Evolutionary conservation across 2,888 invertebrate genomes (phyloP).

Genomic region (Crocallis elinguaria): DNA sequence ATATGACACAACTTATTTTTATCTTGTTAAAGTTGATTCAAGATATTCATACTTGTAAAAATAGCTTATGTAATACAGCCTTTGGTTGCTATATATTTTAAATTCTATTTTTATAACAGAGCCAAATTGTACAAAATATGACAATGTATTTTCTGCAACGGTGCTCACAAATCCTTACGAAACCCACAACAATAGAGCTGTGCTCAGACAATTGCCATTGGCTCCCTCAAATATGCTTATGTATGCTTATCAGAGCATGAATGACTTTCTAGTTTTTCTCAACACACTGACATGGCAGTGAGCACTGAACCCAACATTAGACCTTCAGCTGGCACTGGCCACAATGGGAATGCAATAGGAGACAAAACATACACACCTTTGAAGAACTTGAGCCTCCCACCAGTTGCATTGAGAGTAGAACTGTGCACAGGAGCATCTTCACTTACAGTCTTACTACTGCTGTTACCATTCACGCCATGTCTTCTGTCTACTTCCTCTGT

Average conservation of each 20-base stretch:
- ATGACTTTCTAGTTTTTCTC: slow-evolving; percentile 80
- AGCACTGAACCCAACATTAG: slow-evolving; percentile 26
- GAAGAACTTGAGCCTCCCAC: slow-evolving; percentile 92
- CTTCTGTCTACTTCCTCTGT: slow-evolving; percentile 88
- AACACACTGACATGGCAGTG: slow-evolving; percentile 41
- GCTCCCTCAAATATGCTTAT: slow-evolving; percentile 69
- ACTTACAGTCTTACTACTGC: slow-evolving; percentile 83
- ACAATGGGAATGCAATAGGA: slow-evolving; percentile 31
- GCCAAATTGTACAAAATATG: too few relatives aligned
- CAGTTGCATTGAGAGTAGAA: slow-evolving; percentile 80
- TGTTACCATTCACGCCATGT: slow-evolving; percentile 89
- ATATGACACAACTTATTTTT: too few relatives aligned
- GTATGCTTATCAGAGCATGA: slow-evolving; percentile 82
- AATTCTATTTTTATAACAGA: too few relatives aligned
- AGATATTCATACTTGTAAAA: too few relatives aligned
- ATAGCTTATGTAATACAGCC: too few relatives aligned
- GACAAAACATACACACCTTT: slow-evolving; percentile 84
- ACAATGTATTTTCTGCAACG: slow-evolving; percentile 67
- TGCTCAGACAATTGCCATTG: slow-evolving; percentile 71
- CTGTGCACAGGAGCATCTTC: slow-evolving; percentile 78
- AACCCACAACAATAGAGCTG: slow-evolving; percentile 76
- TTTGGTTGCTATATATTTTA: too few relatives aligned
- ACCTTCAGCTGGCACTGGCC: slow-evolving; percentile 20
- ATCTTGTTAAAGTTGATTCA: too few relatives aligned
- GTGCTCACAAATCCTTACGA: slow-evolving; percentile 67